Percentiles rank a stretch among this genome's conserved stretches.
These are phyloP conservation scores for Lithobates pipiens DNA, from an alignment of 2,797 vertebrate species.

Conservation along the genomic window DNA sequence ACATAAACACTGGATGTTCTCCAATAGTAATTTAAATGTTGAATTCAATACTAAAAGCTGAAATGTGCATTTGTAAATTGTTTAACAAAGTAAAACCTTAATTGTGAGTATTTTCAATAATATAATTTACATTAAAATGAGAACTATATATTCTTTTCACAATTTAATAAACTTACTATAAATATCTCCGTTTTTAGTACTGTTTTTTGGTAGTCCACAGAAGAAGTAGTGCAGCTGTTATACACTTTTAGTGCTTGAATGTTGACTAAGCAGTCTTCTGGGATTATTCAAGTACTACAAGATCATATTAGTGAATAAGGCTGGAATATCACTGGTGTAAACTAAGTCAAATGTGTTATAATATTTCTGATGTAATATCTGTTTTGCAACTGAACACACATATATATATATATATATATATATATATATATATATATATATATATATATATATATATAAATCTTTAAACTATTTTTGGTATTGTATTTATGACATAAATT, in stretches of 20 bases:
- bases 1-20: too few relatives aligned
- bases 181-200: neutral
- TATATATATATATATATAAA: neutral
- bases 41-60: too few relatives aligned
- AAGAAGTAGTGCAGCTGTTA: neutral
- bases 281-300: neutral
- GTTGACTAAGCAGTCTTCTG: neutral
- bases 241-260: neutral
- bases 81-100: neutral
- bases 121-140: neutral
- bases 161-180: neutral
- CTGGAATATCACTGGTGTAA: neutral
- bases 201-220: neutral
- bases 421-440: too few relatives aligned
- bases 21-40: too few relatives aligned
- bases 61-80: too few relatives aligned
- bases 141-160: neutral
- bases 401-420: too few relatives aligned
- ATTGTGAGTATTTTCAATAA: neutral
- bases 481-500: constrained; percentile 18
- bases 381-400: neutral
- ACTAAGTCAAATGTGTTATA: neutral
- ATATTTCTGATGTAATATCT: neutral
- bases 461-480: neutral
- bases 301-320: neutral